Conservation (phyloP, 2,888 invertebrate species). For the Phengaris alcon region DNA sequence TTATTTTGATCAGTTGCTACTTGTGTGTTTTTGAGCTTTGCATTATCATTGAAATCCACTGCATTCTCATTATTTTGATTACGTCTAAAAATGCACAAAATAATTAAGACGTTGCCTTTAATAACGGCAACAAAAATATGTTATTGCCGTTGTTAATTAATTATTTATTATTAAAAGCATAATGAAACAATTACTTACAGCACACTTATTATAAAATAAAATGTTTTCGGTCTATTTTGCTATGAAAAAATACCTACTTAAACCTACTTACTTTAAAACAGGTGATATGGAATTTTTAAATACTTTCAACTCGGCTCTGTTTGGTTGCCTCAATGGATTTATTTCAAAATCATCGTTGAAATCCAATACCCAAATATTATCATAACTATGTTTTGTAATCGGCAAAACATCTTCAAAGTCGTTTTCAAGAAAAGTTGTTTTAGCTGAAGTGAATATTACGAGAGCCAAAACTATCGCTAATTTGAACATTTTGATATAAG, state of each 20-base stretch:
- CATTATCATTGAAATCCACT: neutral
- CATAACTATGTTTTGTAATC: neutral
- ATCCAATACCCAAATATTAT: constrained; percentile 2
- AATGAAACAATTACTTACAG: too few species aligned
- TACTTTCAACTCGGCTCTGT: neutral
- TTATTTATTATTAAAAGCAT: too few species aligned
- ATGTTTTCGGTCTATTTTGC: neutral
- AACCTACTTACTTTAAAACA: neutral
- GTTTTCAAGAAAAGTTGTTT: neutral
- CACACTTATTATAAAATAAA: neutral
- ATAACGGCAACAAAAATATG: too few species aligned
- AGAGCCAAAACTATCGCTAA: neutral
- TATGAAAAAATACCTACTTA: neutral
- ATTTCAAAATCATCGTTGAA: constrained; percentile 11
- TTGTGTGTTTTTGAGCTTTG: too few species aligned
- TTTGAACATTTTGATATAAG: neutral
- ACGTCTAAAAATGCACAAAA: neutral
- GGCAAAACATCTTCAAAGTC: neutral
- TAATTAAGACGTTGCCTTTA: neutral
- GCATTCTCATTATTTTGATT: neutral
- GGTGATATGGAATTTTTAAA: neutral
- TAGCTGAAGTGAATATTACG: neutral
- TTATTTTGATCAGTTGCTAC: neutral
- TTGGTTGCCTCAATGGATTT: constrained; percentile 2
- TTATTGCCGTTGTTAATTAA: too few species aligned